A percentile compares a stretch with the other conserved stretches of the same genome.
Evolutionary conservation across 2,113 vertebrate species (phyloP).

Genomic region (Rynchops niger): DNA sequence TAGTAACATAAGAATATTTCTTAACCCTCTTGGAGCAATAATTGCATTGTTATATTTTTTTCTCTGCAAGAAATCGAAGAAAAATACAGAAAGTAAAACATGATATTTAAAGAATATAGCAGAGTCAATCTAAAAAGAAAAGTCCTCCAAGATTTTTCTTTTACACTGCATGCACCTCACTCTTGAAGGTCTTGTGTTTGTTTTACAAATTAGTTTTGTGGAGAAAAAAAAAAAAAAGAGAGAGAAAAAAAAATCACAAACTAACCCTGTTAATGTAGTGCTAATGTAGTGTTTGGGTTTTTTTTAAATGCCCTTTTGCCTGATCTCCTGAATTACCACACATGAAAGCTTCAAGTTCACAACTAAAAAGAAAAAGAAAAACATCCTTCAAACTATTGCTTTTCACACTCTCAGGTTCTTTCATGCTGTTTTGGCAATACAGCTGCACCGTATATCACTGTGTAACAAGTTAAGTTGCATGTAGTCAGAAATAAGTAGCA

Average conservation of each 20-base stretch:
- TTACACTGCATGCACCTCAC: neutral
- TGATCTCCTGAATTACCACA: neutral
- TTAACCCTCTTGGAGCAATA: neutral
- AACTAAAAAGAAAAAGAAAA: neutral
- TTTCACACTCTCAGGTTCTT: neutral
- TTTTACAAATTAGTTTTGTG: neutral
- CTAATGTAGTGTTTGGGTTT: neutral
- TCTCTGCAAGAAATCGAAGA: neutral
- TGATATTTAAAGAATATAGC: neutral
- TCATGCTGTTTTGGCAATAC: neutral
- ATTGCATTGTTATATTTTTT: neutral
- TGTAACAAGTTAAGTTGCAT: neutral
- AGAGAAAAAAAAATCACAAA: neutral
- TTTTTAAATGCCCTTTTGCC: neutral
- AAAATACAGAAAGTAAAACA: neutral
- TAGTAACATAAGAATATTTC: neutral
- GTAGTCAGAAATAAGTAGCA: neutral
- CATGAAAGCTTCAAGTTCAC: neutral
- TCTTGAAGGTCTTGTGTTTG: neutral
- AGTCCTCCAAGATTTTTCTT: neutral
- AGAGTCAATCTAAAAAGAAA: neutral
- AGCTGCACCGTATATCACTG: neutral
- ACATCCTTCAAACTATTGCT: neutral
- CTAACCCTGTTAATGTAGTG: rapidly evolving
- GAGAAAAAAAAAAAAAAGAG: too few relatives aligned